These are phyloP conservation scores for Xenopus borealis DNA, from an alignment of 2,113 vertebrate genomes.

Conservation along the genomic window DNA sequence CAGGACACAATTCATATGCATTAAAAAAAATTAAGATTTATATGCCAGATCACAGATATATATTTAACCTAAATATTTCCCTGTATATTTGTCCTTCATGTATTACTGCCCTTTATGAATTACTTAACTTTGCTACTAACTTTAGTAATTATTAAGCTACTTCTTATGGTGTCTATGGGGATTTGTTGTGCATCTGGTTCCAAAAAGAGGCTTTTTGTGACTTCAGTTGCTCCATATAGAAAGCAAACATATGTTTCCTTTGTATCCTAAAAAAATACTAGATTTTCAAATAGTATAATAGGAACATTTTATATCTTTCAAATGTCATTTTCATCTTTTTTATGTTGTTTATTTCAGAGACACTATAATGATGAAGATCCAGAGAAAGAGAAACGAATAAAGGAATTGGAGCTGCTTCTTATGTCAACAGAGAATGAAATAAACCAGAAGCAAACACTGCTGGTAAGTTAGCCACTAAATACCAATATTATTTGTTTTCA, in stretches of 20 bases:
- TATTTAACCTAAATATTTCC: too few relatives aligned
- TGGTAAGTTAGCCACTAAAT: slow-evolving; percentile 70
- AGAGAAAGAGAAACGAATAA: slow-evolving; percentile 98
- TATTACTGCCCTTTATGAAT: too few relatives aligned
- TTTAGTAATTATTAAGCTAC: too few relatives aligned
- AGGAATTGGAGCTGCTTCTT: slow-evolving; percentile 96
- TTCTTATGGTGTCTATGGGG: too few relatives aligned
- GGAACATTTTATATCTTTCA: not conserved
- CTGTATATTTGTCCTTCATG: too few relatives aligned
- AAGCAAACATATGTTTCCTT: too few relatives aligned
- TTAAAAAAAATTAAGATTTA: not conserved
- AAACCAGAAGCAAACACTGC: slow-evolving; percentile 86
- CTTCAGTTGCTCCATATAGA: too few relatives aligned
- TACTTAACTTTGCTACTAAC: too few relatives aligned
- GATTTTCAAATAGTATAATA: not conserved
- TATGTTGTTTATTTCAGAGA: slow-evolving; percentile 75
- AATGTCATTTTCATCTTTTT: slow-evolving; percentile 53
- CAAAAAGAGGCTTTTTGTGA: not conserved
- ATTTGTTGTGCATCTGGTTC: not conserved
- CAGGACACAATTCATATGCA: too few relatives aligned
- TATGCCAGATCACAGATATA: too few relatives aligned
- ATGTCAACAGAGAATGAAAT: slow-evolving; percentile 99
- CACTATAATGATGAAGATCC: slow-evolving; percentile 98
- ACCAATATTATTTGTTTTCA: too few relatives aligned
- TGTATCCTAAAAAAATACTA: not conserved